Evolutionary conservation across 2,888 invertebrate species (phyloP), one percentile per base, ranked within the genome.

Genomic region (Agrotis puta): DNA sequence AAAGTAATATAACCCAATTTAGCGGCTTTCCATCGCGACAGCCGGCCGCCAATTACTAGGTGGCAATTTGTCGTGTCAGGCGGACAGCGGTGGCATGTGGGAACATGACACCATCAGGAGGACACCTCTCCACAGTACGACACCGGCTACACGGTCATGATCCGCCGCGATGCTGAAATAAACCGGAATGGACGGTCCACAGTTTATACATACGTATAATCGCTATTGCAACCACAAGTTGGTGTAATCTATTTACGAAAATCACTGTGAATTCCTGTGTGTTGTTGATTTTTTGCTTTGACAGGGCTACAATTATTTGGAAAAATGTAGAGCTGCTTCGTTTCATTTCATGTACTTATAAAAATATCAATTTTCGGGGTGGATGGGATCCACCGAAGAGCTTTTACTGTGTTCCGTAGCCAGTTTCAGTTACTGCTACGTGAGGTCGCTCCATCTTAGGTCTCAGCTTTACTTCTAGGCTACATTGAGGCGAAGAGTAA

Each of bases 1-100:
- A 83, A 88, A 84, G 84, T 86, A 85, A 85, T 88, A 83, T 84
- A 85, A 83, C 82, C 84, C 85, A 85, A 87, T 88, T 85, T 79
- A 73, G 83, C 74, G 79, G 88, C 74, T 88, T 83, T 84, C 82
- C 83, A 87, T 86, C 82, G 85, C 81, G 87, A 87, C 88, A 88
- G 86, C 84, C 79, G 78, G 88, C 88, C 82, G 88, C 89, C 89
- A 91, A 91, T 91, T 91, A 91, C 88, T 82, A 79, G 84, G 69
- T 72, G 85, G 88, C 91, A 91, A 91, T 92, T 93, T 92, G 90
- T 89, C 85, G 88, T 85, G 87, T 88, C 89, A 89, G 86, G 88
- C 81, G 77, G 84, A 83, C 77, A 72, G 87, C 87, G 85, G 73
- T 80, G 82, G 65, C 77, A 54, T 69, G 77, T 69, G 77, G 75